A percentile compares a stretch with the other conserved stretches of the same genome.
phyloP scores from a whole-genome alignment of 1,140 invertebrate species.

The Saccostrea echinata region DNA sequence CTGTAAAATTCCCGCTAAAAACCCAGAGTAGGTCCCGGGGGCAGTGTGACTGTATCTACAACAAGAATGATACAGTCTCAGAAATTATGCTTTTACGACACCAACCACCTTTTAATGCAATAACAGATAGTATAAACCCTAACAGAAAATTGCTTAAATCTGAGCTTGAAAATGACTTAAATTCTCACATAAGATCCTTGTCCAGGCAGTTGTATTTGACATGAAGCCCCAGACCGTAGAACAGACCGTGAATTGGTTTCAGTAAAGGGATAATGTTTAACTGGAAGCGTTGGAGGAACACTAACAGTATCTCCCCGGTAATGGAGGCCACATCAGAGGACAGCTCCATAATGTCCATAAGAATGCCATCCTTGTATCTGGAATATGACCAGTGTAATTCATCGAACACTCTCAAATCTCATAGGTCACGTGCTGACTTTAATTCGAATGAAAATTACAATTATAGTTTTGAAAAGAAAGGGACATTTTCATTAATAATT shows the following conservation, averaged over 20 bases:
- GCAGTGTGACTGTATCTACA: constrained; percentile 47
- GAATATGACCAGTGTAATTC: background rate
- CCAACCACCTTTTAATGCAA: too few species aligned
- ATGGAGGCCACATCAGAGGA: constrained; percentile 60
- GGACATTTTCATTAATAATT: too few species aligned
- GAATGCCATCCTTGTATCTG: constrained; percentile 55
- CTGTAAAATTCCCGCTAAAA: constrained; percentile 56
- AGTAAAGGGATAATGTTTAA: constrained; percentile 61
- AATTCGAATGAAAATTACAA: too few species aligned
- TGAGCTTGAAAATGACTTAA: background rate
- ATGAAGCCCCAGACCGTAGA: constrained; percentile 63
- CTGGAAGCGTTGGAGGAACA: constrained; percentile 64
- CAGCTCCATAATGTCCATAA: constrained; percentile 64
- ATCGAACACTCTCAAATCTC: too few species aligned
- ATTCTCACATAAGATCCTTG: constrained; percentile 44
- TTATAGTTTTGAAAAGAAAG: too few species aligned
- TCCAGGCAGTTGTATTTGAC: constrained; percentile 63
- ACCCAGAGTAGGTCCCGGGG: constrained; percentile 53
- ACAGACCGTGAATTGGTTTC: constrained; percentile 62
- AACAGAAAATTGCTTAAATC: too few species aligned
- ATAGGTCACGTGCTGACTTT: too few species aligned
- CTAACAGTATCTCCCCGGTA: constrained; percentile 62
- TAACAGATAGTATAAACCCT: too few species aligned
- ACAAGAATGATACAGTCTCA: background rate
- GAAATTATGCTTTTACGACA: too few species aligned